phyloP scores from a whole-genome alignment of 2,797 vertebrate species.

The Sebastes steindachneri region DNA sequence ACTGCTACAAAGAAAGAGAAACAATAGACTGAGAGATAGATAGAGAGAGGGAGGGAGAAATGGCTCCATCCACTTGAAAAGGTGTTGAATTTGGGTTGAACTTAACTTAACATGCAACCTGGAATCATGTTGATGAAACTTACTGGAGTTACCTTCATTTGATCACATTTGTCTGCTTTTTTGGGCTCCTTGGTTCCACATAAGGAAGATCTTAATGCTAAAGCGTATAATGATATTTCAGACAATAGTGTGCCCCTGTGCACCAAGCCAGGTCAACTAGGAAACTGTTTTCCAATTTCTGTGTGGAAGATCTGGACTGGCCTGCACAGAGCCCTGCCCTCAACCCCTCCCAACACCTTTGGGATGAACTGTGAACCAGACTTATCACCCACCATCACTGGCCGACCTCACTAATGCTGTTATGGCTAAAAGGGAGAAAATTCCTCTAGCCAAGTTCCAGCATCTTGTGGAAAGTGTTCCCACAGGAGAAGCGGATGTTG shows the following conservation, averaged over 20 bases:
- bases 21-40: background rate
- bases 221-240: background rate
- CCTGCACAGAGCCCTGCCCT: background rate
- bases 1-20: background rate
- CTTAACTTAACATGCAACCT: background rate
- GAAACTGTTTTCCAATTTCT: background rate
- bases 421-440: background rate
- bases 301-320: background rate
- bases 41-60: background rate
- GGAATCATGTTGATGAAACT: background rate
- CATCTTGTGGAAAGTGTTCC: background rate
- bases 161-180: background rate
- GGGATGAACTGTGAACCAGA: background rate
- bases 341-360: background rate
- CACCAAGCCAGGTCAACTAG: background rate
- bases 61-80: background rate
- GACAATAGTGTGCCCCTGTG: background rate
- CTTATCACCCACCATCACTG: background rate
- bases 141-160: background rate
- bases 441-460: background rate
- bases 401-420: background rate
- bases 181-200: background rate
- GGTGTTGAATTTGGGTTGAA: background rate
- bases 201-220: background rate
- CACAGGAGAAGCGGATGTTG: background rate